phyloP scores from a whole-genome alignment of 2,113 vertebrate species.

The Poecile atricapillus region DNA sequence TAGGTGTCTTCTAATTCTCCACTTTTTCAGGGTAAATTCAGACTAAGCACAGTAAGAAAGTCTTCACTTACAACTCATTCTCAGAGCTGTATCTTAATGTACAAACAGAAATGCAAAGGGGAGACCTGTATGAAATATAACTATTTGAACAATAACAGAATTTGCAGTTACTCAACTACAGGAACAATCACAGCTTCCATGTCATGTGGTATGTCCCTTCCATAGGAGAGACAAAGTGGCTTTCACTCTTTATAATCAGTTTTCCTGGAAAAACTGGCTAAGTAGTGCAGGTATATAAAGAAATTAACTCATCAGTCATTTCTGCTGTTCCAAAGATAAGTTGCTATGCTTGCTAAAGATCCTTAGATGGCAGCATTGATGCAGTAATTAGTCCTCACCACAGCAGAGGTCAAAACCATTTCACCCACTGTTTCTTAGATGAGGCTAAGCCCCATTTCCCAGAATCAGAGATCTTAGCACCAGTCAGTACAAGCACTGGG shows the following conservation, averaged over 20 bases:
- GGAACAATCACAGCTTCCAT: neutral
- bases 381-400: neutral
- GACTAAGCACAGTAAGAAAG: neutral
- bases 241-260: neutral
- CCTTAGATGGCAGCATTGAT: slow-evolving; percentile 53
- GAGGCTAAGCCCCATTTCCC: neutral
- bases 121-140: neutral
- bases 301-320: neutral
- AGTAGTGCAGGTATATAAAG: neutral
- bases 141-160: neutral
- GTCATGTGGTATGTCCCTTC: rapidly evolving
- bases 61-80: neutral
- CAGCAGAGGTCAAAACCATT: neutral
- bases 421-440: neutral
- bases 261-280: neutral
- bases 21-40: neutral
- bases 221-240: neutral
- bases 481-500: neutral
- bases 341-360: neutral
- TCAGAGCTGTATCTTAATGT: neutral
- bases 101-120: neutral
- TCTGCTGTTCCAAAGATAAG: neutral
- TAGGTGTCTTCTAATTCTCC: neutral
- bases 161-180: neutral
- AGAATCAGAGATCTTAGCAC: neutral